Evolutionary conservation across 2,888 invertebrate genomes (phyloP).

Genomic region (Xanthorhoe designata): DNA sequence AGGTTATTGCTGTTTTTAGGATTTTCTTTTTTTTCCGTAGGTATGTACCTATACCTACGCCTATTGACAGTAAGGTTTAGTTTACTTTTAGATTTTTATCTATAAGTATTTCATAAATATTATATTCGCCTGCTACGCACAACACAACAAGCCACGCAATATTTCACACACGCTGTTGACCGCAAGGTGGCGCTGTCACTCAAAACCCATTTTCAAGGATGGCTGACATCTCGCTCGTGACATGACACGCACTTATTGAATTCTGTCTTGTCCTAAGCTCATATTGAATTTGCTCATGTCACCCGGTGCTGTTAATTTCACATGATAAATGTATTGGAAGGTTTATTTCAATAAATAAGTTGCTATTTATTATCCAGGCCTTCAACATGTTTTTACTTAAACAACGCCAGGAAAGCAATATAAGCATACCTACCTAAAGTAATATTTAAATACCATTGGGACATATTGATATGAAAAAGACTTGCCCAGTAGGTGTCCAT

Average conservation of each 20-base stretch:
- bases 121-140: not conserved
- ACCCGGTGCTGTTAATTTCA: conserved; percentile 37
- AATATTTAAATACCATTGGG: no score
- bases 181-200: conserved; percentile 42
- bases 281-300: conserved; percentile 43
- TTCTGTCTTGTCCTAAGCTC: conserved; percentile 32
- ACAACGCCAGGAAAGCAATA: no score
- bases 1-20: no score
- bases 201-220: conserved; percentile 31
- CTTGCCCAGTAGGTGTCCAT: no score
- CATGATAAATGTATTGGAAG: conserved; percentile 39
- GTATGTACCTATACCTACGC: no score
- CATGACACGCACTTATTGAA: conserved; percentile 45
- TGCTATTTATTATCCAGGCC: not conserved
- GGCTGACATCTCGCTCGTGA: conserved; percentile 26
- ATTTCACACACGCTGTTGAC: conserved; percentile 35
- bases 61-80: no score
- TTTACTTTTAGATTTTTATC: no score
- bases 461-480: no score
- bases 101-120: no score
- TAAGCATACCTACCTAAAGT: no score
- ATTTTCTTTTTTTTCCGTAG: not conserved
- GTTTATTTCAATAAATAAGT: conserved; percentile 18
- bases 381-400: no score
- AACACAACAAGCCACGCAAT: conserved; percentile 13